Percentiles rank a stretch among this genome's conserved stretches.
Conservation (phyloP, 92 coral and sea anemone genomes). For the Zoanthus solanderi region DNA sequence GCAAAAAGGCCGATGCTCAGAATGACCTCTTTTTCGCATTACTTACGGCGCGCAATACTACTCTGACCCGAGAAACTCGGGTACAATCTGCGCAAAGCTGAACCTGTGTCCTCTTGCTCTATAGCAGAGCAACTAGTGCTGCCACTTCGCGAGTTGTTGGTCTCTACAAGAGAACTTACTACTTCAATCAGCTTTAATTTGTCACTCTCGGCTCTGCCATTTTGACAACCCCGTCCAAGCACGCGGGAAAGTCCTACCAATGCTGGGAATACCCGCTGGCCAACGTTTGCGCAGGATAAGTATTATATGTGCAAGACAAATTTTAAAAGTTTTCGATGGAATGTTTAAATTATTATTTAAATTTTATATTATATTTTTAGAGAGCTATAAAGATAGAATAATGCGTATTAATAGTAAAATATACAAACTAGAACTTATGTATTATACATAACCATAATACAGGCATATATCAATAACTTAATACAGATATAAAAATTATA, state of each 20-base stretch:
- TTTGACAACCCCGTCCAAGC: neutral
- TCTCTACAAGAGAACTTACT: slow-evolving; percentile 11
- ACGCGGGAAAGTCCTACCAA: slow-evolving; percentile 5
- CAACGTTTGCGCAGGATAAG: neutral
- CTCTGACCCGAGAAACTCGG: slow-evolving; percentile 26
- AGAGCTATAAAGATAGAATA: no score
- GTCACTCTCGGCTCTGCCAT: slow-evolving; percentile 8
- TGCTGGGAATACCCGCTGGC: slow-evolving; percentile 8
- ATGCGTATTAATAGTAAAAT: no score
- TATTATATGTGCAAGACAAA: slow-evolving; percentile 1
- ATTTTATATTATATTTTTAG: no score
- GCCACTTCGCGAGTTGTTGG: slow-evolving; percentile 17
- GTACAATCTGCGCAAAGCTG: slow-evolving; percentile 22
- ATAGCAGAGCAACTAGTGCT: slow-evolving; percentile 14
- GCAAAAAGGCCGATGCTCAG: no score
- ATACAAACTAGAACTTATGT: no score
- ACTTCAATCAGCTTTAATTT: neutral
- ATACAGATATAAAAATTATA: no score
- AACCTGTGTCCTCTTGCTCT: slow-evolving; percentile 13
- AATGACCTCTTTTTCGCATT: no score
- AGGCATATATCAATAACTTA: no score
- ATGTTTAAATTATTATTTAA: no score
- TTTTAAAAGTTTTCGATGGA: neutral
- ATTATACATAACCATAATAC: no score
- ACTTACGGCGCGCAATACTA: neutral